phyloP scores from a whole-genome alignment of 2,888 invertebrate species.

The Sphaeridia pumilis region DNA sequence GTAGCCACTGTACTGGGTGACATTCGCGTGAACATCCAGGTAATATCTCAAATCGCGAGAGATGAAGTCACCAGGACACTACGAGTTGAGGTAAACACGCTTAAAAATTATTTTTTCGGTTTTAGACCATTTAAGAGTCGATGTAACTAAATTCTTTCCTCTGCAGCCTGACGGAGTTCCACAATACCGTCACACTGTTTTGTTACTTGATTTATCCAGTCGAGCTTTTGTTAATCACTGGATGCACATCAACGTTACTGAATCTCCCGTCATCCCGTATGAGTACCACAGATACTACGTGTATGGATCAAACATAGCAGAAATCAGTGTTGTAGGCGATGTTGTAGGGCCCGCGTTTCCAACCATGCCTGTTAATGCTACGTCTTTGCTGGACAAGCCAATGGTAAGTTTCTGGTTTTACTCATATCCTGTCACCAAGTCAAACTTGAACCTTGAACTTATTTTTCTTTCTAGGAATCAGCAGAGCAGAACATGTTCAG shows the following conservation, averaged over 20 bases:
- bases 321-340: slow-evolving; percentile 73
- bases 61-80: slow-evolving; percentile 55
- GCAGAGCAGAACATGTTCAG: slow-evolving; percentile 95
- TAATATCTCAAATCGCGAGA: slow-evolving; percentile 59
- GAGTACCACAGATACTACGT: slow-evolving; percentile 84
- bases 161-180: slow-evolving; percentile 73
- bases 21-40: slow-evolving; percentile 59
- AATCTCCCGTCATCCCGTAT: slow-evolving; percentile 83
- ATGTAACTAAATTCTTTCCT: too few species aligned
- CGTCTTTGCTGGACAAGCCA: slow-evolving; percentile 63
- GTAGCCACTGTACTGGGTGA: slow-evolving; percentile 70
- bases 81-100: slow-evolving; percentile 48
- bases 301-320: slow-evolving; percentile 78
- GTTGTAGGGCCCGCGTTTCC: slow-evolving; percentile 88
- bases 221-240: slow-evolving; percentile 78
- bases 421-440: too few species aligned
- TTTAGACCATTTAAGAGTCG: too few species aligned
- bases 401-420: slow-evolving; percentile 59
- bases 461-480: slow-evolving; percentile 49
- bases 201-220: slow-evolving; percentile 80
- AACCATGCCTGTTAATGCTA: slow-evolving; percentile 80
- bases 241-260: slow-evolving; percentile 89
- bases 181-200: slow-evolving; percentile 82
- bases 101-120: background rate
- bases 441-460: too few species aligned